Evolutionary conservation across 2,113 vertebrate genomes (phyloP).

Genomic region (Lasiurus borealis): DNA sequence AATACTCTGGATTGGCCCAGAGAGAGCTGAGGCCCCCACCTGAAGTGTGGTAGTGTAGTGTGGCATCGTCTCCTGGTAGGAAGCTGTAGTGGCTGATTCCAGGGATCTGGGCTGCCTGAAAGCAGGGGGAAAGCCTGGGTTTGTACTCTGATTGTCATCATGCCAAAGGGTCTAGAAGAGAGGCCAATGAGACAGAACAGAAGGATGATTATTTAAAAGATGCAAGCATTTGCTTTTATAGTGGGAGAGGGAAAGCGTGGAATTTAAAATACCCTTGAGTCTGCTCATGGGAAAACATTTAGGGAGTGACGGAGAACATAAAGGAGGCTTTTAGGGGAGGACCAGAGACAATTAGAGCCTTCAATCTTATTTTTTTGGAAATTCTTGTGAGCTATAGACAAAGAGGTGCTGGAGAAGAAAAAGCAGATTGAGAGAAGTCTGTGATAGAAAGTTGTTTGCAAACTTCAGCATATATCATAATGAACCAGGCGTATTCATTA

Average conservation of each 20-base stretch:
- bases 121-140: not conserved
- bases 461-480: not conserved
- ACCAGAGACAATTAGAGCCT: not conserved
- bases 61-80: not conserved
- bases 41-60: not conserved
- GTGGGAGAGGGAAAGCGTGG: not conserved
- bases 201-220: not conserved
- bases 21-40: not conserved
- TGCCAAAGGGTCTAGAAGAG: not conserved
- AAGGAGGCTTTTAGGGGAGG: not conserved
- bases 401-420: not conserved
- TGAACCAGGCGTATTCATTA: not conserved
- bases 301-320: not conserved
- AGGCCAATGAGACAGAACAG: not conserved
- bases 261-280: not conserved
- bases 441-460: not conserved
- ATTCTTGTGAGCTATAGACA: not conserved
- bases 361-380: not conserved
- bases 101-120: not conserved
- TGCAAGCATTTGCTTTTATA: not conserved
- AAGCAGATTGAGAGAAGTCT: not conserved
- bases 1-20: not conserved
- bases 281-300: not conserved
- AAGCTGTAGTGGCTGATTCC: not conserved
- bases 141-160: not conserved